Conservation (phyloP, 2,797 vertebrate species). For the Catostomus latipinnis region DNA sequence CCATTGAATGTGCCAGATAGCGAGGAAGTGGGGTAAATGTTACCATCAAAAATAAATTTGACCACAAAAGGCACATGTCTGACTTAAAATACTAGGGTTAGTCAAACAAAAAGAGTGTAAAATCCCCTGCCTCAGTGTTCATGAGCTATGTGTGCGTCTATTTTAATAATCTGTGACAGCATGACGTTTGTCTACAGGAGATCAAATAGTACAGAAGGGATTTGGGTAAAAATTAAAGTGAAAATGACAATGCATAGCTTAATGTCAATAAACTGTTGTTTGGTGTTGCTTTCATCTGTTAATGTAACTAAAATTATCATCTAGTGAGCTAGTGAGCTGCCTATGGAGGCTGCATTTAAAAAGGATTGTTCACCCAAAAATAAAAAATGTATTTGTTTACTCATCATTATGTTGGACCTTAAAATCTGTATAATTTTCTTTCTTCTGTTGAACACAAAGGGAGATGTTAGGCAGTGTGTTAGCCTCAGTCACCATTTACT, state of each 20-base stretch:
- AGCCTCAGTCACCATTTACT: too few species aligned
- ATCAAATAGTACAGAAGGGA: neutral
- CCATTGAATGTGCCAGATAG: neutral
- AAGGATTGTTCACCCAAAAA: too few species aligned
- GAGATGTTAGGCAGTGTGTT: too few species aligned
- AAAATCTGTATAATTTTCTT: too few species aligned
- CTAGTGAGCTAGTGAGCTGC: neutral
- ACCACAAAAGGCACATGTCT: constrained; percentile 32
- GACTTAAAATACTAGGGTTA: constrained; percentile 27
- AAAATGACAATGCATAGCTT: neutral
- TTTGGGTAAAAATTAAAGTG: neutral
- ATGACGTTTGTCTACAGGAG: too few species aligned
- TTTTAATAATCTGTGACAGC: neutral
- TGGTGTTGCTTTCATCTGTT: neutral
- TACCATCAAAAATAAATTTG: constrained; percentile 37
- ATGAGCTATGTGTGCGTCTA: neutral
- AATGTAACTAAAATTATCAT: neutral
- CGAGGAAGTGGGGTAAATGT: constrained; percentile 48
- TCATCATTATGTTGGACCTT: too few species aligned
- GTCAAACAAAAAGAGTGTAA: constrained; percentile 30
- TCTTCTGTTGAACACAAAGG: too few species aligned
- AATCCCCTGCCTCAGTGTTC: neutral
- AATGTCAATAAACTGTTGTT: neutral
- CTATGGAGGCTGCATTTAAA: too few species aligned
- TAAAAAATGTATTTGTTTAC: too few species aligned